Evolutionary conservation across 2,113 vertebrate species (phyloP), one percentile per base, ranked within the genome.

Genomic region (Lucifuga dentata): DNA sequence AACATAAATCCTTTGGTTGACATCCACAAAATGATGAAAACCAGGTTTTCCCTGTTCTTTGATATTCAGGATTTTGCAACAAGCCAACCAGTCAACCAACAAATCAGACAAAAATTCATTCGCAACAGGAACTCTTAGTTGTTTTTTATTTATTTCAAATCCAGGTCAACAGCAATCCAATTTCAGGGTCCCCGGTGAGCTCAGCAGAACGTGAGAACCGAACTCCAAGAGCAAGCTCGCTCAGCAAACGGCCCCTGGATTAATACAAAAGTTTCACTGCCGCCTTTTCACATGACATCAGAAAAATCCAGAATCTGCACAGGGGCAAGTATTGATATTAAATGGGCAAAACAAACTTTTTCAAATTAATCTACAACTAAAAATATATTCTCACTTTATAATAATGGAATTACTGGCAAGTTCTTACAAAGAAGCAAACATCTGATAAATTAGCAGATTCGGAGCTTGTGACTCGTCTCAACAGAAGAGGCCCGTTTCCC

Each of bases 111-210:
- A 11, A 0, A 43, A 1, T 38, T 9, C 2, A 26, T n/a, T n/a
- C 15, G 16, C 51, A 57, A 26, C 19, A 65, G 19, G 8, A 66
- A 46, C 40, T 75, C 32, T 70, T 76, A 72, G 52, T n/a, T n/a
- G n/a, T n/a, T n/a, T n/a, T 29, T 29, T 29, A 29, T 83, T 83
- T 69, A 36, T 85, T 83, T 88, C 75, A 88, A 91, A 90, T 88
- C 78, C 84, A 86, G 67, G 59, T 80, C 73, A 83, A 89, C 78
- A 88, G 81, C 87, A 56, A 64, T 83, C 74, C 86, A 68, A 58
- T 50, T 49, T 44, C 76, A 57, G 82, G 57, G 12, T 76, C 74
- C 84, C 75, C 73, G 2, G 61, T 73, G 12, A 67, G 65, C 73
- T 78, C 66, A 57, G 65, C 44, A 78, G 76, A 72, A 33, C 66